Evolutionary conservation across 1,140 invertebrate genomes (phyloP).

Genomic region (Heliconius himera): DNA sequence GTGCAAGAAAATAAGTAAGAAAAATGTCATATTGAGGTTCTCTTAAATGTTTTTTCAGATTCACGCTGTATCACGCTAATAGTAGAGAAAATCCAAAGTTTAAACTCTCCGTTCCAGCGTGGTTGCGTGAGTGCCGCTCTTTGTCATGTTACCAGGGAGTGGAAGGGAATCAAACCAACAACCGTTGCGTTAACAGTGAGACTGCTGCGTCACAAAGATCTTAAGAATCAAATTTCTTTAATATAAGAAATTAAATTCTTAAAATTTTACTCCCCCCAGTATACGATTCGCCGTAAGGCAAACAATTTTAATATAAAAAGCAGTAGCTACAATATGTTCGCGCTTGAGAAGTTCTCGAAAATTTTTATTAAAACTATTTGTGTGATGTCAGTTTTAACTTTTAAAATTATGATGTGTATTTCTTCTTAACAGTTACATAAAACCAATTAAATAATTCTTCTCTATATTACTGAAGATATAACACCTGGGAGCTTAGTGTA

Average conservation of each 20-base stretch:
- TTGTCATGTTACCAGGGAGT: too few relatives aligned
- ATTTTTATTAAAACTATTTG: neutral
- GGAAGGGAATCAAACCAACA: too few relatives aligned
- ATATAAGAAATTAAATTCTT: neutral
- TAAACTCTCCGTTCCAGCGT: too few relatives aligned
- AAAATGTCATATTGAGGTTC: neutral
- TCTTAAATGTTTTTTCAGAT: neutral
- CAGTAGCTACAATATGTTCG: neutral
- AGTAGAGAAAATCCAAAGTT: too few relatives aligned
- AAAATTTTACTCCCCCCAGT: neutral
- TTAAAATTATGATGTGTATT: neutral
- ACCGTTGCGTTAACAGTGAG: too few relatives aligned
- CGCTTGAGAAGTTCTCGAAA: neutral
- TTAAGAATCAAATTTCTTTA: neutral
- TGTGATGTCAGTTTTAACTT: neutral
- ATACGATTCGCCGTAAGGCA: neutral
- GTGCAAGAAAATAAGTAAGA: neutral
- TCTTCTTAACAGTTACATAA: neutral
- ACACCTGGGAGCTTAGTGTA: too few relatives aligned
- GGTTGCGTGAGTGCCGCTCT: too few relatives aligned
- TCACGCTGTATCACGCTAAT: too few relatives aligned
- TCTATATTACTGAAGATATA: too few relatives aligned
- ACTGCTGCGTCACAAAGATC: too few relatives aligned
- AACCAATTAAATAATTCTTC: too few relatives aligned
- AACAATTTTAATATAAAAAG: constrained; percentile 9